Conservation (phyloP, 1,140 invertebrate species). For the Drosophila nigrodunni region DNA sequence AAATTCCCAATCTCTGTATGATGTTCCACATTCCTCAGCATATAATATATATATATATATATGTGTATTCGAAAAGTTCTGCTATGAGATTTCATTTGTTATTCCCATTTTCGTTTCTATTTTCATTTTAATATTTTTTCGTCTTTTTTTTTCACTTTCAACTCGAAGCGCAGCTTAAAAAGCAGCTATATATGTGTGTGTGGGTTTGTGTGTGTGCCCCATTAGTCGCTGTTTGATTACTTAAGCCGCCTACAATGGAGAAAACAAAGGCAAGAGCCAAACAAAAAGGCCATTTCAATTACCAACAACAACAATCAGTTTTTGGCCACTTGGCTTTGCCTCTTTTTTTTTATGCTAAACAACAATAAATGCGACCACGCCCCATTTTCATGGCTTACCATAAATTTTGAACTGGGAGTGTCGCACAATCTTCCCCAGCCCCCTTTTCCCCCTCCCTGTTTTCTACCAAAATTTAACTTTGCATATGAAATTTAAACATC, state of each 20-base stretch:
- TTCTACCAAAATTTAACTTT: conserved; percentile 7
- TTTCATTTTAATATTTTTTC: conserved; percentile 15
- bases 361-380: conserved; percentile 21
- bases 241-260: conserved; percentile 67
- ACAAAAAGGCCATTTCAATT: conserved; percentile 71
- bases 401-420: conserved; percentile 39
- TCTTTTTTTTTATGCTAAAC: conserved; percentile 56
- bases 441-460: neutral
- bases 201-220: conserved; percentile 27
- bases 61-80: conserved; percentile 47
- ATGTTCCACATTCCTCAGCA: conserved; percentile 58
- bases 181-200: conserved; percentile 6
- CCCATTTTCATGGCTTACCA: conserved; percentile 7
- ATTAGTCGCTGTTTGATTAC: conserved; percentile 64
- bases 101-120: conserved; percentile 9
- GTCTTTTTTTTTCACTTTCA: conserved; percentile 64
- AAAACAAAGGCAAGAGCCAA: conserved; percentile 51
- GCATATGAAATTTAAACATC: conserved; percentile 42
- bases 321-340: conserved; percentile 56
- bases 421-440: conserved; percentile 10
- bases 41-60: conserved; percentile 1
- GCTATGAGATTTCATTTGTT: conserved; percentile 27
- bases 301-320: conserved; percentile 66
- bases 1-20: conserved; percentile 36
- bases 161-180: conserved; percentile 58